Percentiles rank a stretch among this genome's conserved stretches.
Conservation (phyloP, 2,113 vertebrate species). For the Vombatus ursinus region DNA sequence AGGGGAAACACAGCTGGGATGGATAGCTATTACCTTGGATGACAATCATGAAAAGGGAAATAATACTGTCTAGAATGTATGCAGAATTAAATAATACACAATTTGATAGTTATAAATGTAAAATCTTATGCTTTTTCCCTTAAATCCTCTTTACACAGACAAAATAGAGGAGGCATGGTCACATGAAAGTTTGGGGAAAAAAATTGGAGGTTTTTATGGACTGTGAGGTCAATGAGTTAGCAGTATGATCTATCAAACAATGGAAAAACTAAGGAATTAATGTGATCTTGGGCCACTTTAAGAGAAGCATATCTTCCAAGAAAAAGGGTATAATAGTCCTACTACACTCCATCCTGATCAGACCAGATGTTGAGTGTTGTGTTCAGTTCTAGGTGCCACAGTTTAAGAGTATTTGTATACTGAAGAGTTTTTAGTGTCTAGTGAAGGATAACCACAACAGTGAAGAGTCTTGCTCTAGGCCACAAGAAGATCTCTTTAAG, state of each 20-base stretch:
- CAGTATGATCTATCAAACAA: not conserved
- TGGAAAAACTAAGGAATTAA: not conserved
- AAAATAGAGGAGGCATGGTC: not conserved
- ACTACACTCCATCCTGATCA: not conserved
- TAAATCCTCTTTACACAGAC: not conserved
- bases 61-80: not conserved
- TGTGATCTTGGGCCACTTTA: not conserved
- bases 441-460: not conserved
- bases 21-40: not conserved
- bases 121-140: not conserved
- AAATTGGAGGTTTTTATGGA: not conserved
- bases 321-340: not conserved
- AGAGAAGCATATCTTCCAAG: not conserved
- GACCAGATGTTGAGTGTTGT: not conserved
- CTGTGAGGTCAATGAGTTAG: not conserved
- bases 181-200: not conserved
- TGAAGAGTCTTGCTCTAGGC: not conserved
- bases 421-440: not conserved
- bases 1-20: not conserved
- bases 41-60: not conserved
- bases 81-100: not conserved
- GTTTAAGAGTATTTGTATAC: not conserved
- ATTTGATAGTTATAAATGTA: not conserved
- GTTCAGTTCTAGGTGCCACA: not conserved
- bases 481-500: not conserved